Base-by-base conservation (phyloP, 1,140 invertebrate species). In the Drosophila serrata region DNA sequence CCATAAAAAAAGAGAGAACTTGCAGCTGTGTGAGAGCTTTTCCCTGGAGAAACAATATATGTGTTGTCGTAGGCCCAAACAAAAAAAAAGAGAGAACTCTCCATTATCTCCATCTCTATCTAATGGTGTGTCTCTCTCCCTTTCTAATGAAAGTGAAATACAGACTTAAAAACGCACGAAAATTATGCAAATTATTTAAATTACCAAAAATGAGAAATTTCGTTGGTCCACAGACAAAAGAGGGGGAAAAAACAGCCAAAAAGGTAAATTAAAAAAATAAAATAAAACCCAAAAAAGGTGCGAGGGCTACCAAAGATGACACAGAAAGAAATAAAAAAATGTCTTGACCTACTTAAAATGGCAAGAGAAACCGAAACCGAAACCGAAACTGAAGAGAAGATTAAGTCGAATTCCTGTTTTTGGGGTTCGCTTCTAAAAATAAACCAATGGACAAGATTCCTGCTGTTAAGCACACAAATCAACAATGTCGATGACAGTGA, bases 171-270 rank as follows among this genome's bases (percentile, higher is more conserved):
- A 51, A 74, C 46, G 61, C 78, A 84, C 87, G 60, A 87, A 91
- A 91, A 81, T 91, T 91, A 91, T 91, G 87, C 87, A 91, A 91
- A 91, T 91, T 91, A 88, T 84, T 87, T 91, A 91, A 87, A 91
- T 91, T 91, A 81, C 82, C 68, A 59, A 72, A 84, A 90, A 90
- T 75, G 85, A 85, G 85, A 90, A 90, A 90, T 77, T 67, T 65
- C 45, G n/a, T 59, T 76, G 48, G 62, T 13, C 27, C 31, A 31
- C 39, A n/a, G 24, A 64, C 64, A 70, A 63, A n/a, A 4, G 4
- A 24, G 13, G 29, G 24, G 11, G 12, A 63, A 65, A 65, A 12
- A 33, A 3, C 29, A 42, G 3, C 63, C 68, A 13, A 37, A 72
- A 59, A 72, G 48, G 49, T 40, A 35, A 78, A 78, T 49, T 24